Percentiles rank a stretch among this genome's conserved stretches.
phyloP scores from a whole-genome alignment of 2,888 invertebrate species.

The Caenorhabditis plicata region DNA sequence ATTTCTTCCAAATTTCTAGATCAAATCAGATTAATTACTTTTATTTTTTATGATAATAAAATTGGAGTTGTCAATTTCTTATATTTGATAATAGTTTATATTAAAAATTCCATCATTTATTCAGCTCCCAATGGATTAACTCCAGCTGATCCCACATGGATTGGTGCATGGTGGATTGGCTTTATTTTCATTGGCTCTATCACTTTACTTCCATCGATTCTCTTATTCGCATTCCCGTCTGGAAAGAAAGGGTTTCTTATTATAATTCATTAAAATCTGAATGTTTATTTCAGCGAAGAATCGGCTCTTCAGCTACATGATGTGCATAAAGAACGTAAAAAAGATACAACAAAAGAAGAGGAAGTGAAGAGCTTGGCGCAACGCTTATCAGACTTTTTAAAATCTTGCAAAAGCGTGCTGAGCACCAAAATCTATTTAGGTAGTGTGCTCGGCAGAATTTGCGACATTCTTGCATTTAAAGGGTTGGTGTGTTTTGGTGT shows the following conservation, averaged over 20 bases:
- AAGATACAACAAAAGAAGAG: constrained; percentile 7
- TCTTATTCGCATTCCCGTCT: constrained; percentile 66
- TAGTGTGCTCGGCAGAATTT: constrained; percentile 59
- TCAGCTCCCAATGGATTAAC: constrained; percentile 54
- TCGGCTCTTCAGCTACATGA: constrained; percentile 24
- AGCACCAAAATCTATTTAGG: constrained; percentile 55
- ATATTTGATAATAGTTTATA: not conserved
- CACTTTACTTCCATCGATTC: constrained; percentile 56
- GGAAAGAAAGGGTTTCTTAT: constrained; percentile 14
- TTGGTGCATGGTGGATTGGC: constrained; percentile 69
- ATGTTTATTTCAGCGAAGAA: constrained; percentile 6
- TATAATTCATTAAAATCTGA: not conserved
- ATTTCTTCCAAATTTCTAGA: too few relatives aligned
- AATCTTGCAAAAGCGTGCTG: constrained; percentile 50
- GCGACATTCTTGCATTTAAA: constrained; percentile 65
- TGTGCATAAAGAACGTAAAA: constrained; percentile 21
- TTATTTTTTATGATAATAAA: too few relatives aligned
- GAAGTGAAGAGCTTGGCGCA: constrained; percentile 16
- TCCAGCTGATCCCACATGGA: constrained; percentile 67
- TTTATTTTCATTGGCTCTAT: constrained; percentile 64
- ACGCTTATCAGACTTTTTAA: constrained; percentile 40
- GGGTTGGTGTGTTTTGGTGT: too few relatives aligned
- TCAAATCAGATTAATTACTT: too few relatives aligned
- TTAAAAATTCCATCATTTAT: constrained; percentile 4
- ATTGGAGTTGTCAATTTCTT: too few relatives aligned